These are phyloP conservation scores for Psammodynastes pulverulentus DNA, from an alignment of 2,113 vertebrate genomes.

Conservation along the genomic window DNA sequence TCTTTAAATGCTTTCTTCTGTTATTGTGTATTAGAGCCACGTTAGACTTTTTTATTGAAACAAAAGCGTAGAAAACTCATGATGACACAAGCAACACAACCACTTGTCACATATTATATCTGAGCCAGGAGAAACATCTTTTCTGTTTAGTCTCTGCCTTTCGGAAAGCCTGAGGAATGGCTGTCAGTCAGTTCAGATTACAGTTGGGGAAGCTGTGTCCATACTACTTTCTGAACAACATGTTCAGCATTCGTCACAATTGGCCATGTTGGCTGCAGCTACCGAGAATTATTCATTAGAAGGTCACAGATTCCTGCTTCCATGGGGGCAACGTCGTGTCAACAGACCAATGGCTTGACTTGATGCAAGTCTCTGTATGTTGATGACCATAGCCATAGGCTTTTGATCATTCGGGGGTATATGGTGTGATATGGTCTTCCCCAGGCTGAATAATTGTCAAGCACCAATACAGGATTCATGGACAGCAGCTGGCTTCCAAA, in stretches of 20 bases:
- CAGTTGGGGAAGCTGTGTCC: background rate
- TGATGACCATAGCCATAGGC: background rate
- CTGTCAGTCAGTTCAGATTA: background rate
- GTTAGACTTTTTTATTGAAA: background rate
- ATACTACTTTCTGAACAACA: background rate
- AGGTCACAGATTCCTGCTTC: background rate
- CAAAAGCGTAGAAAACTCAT: background rate
- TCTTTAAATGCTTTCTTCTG: slow-evolving; percentile 5
- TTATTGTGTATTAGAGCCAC: background rate
- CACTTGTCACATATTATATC: background rate
- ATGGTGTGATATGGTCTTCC: background rate
- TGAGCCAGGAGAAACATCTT: background rate
- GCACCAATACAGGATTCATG: background rate
- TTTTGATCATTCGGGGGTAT: background rate
- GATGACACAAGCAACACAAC: background rate
- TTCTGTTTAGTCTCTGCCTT: background rate
- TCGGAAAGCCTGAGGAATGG: background rate
- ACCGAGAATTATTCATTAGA: background rate
- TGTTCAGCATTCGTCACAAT: background rate
- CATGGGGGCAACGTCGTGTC: background rate
- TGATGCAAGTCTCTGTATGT: background rate
- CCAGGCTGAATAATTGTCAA: too few species aligned
- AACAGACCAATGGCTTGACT: background rate
- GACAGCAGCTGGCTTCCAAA: background rate
- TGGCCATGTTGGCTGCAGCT: background rate